These are phyloP conservation scores for Tauraco hartlaubi DNA, from an alignment of 2,797 vertebrate genomes.

Conservation along the genomic window DNA sequence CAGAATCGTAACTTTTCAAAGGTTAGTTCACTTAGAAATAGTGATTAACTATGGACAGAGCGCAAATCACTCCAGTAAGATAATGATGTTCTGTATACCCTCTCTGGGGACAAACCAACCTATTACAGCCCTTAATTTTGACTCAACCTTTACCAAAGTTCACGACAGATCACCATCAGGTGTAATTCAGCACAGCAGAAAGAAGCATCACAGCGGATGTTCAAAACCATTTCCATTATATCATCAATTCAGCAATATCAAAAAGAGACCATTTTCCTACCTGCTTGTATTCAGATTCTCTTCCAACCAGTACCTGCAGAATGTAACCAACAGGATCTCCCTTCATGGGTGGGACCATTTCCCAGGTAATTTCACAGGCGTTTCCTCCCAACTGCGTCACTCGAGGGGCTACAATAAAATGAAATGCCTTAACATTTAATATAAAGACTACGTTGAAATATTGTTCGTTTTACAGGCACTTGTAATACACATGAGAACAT, in stretches of 20 bases:
- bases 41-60: not conserved
- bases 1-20: not conserved
- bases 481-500: not conserved
- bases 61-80: not conserved
- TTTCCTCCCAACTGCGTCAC: conserved; percentile 95
- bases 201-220: not conserved
- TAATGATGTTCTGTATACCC: not conserved
- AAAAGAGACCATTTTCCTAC: conserved; percentile 65
- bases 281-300: conserved; percentile 98
- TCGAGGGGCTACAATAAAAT: conserved; percentile 88
- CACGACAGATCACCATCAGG: not conserved
- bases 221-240: not conserved
- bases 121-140: conserved; percentile 16
- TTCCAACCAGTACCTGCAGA: conserved; percentile 94
- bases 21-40: not conserved
- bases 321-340: conserved; percentile 93
- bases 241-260: not conserved
- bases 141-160: conserved; percentile 10
- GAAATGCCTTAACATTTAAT: not conserved
- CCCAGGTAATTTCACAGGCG: conserved; percentile 95
- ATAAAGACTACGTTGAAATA: not conserved
- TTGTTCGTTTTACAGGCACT: not conserved
- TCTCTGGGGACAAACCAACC: not conserved
- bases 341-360: conserved; percentile 93
- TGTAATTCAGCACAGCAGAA: not conserved